A percentile compares a stretch with the other conserved stretches of the same genome.
phyloP scores from a whole-genome alignment of 2,797 vertebrate genomes.

The Crypturellus tataupa region DNA sequence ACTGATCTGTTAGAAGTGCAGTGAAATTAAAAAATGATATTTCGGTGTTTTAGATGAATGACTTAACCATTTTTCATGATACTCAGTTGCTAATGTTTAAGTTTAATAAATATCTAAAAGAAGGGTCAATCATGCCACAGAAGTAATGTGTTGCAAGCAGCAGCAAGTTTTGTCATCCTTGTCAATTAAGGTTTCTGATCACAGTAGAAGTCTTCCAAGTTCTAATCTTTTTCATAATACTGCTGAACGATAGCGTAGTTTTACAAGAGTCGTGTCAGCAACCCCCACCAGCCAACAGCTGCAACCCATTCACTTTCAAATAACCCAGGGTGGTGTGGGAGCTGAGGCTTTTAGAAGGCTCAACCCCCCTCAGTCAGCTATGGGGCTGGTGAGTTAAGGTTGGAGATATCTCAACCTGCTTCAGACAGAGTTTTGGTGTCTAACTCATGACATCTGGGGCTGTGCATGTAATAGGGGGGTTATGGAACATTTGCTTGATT shows the following conservation, averaged over 20 bases:
- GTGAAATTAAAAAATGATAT: neutral
- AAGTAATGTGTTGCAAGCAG: neutral
- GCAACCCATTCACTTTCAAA: neutral
- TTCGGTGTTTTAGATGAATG: neutral
- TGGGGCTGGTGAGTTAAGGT: neutral
- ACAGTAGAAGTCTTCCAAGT: neutral
- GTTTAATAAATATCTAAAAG: neutral
- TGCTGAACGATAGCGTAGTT: neutral
- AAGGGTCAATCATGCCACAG: neutral
- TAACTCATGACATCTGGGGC: rapidly evolving
- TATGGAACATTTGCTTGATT: neutral
- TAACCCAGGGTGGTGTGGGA: neutral
- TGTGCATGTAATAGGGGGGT: rapidly evolving
- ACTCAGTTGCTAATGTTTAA: neutral
- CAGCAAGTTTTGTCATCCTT: neutral
- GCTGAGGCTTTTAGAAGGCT: neutral
- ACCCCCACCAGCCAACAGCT: neutral
- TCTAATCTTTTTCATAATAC: neutral
- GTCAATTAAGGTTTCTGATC: neutral
- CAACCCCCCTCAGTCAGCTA: neutral
- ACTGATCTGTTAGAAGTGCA: neutral
- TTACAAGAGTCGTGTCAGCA: neutral
- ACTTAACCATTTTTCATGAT: neutral
- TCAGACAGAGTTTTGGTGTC: neutral
- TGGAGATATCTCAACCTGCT: neutral